These are phyloP conservation scores for Helicoverpa armigera DNA, from an alignment of 1,140 invertebrate species.

Conservation along the genomic window DNA sequence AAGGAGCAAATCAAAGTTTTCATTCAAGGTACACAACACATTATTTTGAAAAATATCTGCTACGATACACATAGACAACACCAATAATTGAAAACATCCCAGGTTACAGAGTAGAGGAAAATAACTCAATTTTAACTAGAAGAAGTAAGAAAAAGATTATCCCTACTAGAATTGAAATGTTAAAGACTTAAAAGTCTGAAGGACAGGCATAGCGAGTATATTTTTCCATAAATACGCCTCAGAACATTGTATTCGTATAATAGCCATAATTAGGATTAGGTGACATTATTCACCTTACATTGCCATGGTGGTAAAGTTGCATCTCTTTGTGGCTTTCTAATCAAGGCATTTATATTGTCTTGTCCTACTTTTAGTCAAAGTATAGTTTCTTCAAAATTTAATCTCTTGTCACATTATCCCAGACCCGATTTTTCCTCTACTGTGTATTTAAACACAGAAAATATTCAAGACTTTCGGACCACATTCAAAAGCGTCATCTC, in stretches of 20 bases:
- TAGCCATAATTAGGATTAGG: too few species aligned
- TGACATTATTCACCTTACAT: too few species aligned
- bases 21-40: constrained; percentile 37
- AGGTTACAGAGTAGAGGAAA: constrained; percentile 37
- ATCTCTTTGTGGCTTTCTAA: not conserved
- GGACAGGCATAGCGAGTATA: not conserved
- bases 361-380: not conserved
- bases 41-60: constrained; percentile 20
- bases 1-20: constrained; percentile 17
- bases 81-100: constrained; percentile 30
- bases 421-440: constrained; percentile 4
- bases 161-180: not conserved
- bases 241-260: too few species aligned
- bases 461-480: constrained; percentile 6
- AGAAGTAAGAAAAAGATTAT: not conserved
- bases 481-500: constrained; percentile 24
- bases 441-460: not conserved
- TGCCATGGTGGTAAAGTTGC: too few species aligned
- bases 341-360: not conserved
- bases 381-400: too few species aligned
- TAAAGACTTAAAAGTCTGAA: not conserved
- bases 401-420: too few species aligned
- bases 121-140: not conserved
- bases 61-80: constrained; percentile 36
- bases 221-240: too few species aligned